A percentile compares a stretch with the other conserved stretches of the same genome.
Evolutionary conservation across 2,113 vertebrate genomes (phyloP).

Genomic region (Nyctibius bracteatus): DNA sequence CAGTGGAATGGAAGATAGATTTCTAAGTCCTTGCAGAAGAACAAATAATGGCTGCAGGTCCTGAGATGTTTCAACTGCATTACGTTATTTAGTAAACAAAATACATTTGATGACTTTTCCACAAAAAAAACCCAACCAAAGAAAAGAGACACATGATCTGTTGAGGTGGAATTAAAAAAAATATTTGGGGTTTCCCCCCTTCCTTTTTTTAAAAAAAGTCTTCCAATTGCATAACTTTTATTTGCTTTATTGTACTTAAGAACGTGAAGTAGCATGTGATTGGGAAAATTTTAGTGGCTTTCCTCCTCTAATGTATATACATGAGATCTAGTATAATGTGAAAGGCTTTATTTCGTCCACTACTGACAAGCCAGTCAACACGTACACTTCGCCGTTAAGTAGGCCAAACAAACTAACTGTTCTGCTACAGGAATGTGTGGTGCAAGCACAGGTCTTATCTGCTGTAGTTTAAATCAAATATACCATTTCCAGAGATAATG

Average conservation of each 20-base stretch:
- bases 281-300: neutral
- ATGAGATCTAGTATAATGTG: neutral
- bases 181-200: neutral
- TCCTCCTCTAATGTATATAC: neutral
- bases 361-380: neutral
- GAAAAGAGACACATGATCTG: neutral
- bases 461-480: neutral
- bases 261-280: neutral
- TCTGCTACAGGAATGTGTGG: neutral
- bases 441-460: neutral
- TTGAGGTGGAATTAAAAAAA: neutral
- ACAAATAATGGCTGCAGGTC: neutral
- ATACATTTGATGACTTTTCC: neutral
- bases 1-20: neutral
- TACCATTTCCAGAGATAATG: neutral
- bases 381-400: neutral
- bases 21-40: neutral
- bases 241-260: neutral
- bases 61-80: neutral
- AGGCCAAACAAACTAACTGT: neutral
- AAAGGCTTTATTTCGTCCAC: neutral
- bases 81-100: neutral
- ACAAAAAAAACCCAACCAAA: neutral
- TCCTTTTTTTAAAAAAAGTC: neutral
- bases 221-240: neutral